Evolutionary conservation across 2,113 vertebrate species (phyloP), one percentile per base, ranked within the genome.

Genomic region (Callionymus lyra): DNA sequence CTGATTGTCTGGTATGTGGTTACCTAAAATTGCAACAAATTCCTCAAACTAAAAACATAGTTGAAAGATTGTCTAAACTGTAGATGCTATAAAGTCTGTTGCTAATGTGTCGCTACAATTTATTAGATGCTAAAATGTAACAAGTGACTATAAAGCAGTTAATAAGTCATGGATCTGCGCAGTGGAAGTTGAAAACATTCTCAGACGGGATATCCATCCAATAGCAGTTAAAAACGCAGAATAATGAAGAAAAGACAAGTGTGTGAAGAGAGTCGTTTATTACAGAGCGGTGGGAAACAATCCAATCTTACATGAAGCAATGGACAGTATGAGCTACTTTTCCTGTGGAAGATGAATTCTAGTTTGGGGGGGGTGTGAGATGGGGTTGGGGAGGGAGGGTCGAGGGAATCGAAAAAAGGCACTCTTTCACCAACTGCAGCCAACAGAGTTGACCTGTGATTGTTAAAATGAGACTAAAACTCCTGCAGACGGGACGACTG

Each of bases 371-470:
- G 53, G 38, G 52, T 35, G 43, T 44, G 32, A 39, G 16, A 34
- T 37, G 33, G 31, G 45, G 44, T 52, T 63, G 60, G 52, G 32
- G 59, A 48, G 56, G 9, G 11, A 44, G 48, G 19, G 41, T 38
- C 60, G 62, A 80, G 74, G 63, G 74, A 77, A 68, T 65, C 73
- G 68, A 82, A 86, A 89, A 86, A 89, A 90, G 89, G 87, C 87
- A 89, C 90, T 88, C 77, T 81, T 75, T 79, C 77, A 83, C 83
- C 84, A 64, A 85, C 85, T 80, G 79, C 68, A 68, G 68, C 72
- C 81, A 76, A 75, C 67, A 34, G 13, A 73, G 70, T 63, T 53
- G 60, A 69, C 66, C 39, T 63, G 48, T 1, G 31, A 59, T 59
- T 47, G 34, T 60, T 51, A 16, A 53, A 59, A 44, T 33, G 35